These are phyloP conservation scores for Parotia lawesii DNA, from an alignment of 2,113 vertebrate species.

Conservation along the genomic window DNA sequence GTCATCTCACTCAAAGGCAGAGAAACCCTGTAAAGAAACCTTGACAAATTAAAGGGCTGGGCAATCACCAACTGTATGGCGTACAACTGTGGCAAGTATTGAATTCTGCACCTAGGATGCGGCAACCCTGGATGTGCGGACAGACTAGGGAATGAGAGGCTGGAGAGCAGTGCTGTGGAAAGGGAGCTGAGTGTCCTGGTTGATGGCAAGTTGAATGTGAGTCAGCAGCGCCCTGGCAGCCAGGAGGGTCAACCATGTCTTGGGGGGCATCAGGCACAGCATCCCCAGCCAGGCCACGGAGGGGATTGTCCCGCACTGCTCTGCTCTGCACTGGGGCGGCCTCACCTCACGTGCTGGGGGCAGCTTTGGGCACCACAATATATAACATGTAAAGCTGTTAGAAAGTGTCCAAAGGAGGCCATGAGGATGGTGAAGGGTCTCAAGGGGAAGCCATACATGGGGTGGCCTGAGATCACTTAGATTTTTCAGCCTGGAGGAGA, in stretches of 20 bases:
- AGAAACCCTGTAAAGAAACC: neutral
- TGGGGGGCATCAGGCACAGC: neutral
- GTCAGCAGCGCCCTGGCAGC: neutral
- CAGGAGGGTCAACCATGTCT: fast-evolving
- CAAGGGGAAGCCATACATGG: neutral
- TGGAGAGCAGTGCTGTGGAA: neutral
- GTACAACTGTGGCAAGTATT: neutral
- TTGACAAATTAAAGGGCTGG: neutral
- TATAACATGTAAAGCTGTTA: neutral
- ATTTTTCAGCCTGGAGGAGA: neutral
- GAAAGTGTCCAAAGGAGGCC: neutral
- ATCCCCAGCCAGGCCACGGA: fast-evolving
- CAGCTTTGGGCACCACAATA: too few relatives aligned
- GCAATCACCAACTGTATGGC: neutral
- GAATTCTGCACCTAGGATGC: neutral
- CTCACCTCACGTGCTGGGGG: neutral
- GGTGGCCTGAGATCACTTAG: neutral
- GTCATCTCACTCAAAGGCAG: neutral
- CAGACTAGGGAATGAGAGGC: too few relatives aligned
- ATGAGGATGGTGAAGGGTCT: neutral
- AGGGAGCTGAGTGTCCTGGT: too few relatives aligned
- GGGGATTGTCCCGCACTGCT: fast-evolving
- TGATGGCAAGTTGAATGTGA: fast-evolving
- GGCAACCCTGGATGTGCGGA: neutral
- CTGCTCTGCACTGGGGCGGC: neutral